phyloP scores from a whole-genome alignment of 2,113 vertebrate genomes.

The Pituophis catenifer region DNA sequence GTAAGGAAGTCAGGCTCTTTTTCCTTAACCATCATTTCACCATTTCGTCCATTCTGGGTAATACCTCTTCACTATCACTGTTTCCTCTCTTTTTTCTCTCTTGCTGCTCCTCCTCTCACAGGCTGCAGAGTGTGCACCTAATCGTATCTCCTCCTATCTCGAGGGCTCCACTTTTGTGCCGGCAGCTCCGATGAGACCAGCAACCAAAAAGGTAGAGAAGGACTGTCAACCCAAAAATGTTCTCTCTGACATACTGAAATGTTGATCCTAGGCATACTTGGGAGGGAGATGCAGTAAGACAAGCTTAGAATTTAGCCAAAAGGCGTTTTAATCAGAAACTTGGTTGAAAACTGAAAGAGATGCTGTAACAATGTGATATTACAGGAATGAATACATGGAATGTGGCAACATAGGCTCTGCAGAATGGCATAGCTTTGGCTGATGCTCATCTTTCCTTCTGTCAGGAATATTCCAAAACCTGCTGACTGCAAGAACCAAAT shows the following conservation, averaged over 20 bases:
- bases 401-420: background rate
- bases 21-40: background rate
- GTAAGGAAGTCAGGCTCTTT: background rate
- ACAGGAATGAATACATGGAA: too few species aligned
- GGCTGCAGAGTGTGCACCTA: slow-evolving; percentile 78
- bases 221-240: background rate
- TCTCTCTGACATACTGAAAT: background rate
- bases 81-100: slow-evolving; percentile 18
- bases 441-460: background rate
- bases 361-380: background rate
- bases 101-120: slow-evolving; percentile 54
- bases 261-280: background rate
- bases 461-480: background rate
- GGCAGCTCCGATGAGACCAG: slow-evolving; percentile 74
- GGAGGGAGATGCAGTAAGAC: too few species aligned
- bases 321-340: background rate
- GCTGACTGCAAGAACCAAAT: background rate
- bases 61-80: slow-evolving; percentile 21
- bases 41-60: background rate
- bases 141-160: slow-evolving; percentile 87
- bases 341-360: background rate
- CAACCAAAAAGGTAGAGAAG: slow-evolving; percentile 85
- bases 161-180: slow-evolving; percentile 75
- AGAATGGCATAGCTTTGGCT: background rate
- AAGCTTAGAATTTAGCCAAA: background rate